Percentiles rank a stretch among this genome's conserved stretches.
Conservation (phyloP, 2,888 invertebrate genomes). For the Trachelus iudaicus region DNA sequence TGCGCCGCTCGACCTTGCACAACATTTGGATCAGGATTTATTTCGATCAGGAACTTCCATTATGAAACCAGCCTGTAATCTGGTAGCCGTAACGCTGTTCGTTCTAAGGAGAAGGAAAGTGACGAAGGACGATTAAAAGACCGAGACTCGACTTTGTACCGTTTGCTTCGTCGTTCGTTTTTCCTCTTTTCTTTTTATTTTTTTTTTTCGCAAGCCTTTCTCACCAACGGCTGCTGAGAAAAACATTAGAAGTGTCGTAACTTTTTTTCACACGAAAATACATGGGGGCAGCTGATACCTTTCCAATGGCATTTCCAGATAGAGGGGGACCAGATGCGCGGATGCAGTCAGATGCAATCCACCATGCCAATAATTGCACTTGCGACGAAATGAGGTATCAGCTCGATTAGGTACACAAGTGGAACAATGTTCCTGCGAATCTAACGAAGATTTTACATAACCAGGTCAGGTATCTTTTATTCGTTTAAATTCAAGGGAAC, state of each 20-base stretch:
- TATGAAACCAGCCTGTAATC: neutral
- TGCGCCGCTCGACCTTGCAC: neutral
- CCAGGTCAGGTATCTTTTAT: too few relatives aligned
- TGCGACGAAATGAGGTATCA: too few relatives aligned
- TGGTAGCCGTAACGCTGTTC: neutral
- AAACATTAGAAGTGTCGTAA: neutral
- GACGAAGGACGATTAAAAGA: neutral
- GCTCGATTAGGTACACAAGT: too few relatives aligned
- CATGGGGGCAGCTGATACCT: neutral
- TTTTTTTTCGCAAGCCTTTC: neutral
- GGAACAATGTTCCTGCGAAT: too few relatives aligned
- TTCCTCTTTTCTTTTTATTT: neutral
- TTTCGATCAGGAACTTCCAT: neutral
- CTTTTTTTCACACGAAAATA: neutral
- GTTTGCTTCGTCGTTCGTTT: neutral
- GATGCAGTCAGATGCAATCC: too few relatives aligned
- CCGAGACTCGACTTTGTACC: neutral
- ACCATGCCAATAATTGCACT: too few relatives aligned
- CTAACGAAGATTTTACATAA: too few relatives aligned
- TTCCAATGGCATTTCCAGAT: too few relatives aligned
- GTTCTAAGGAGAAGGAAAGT: neutral
- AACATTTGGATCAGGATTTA: neutral
- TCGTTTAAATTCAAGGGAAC: too few relatives aligned
- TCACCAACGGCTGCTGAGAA: neutral
- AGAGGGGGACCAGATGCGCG: accelerated